Conservation (phyloP, 1,140 invertebrate genomes). For the Zaprionus tsacasi region DNA sequence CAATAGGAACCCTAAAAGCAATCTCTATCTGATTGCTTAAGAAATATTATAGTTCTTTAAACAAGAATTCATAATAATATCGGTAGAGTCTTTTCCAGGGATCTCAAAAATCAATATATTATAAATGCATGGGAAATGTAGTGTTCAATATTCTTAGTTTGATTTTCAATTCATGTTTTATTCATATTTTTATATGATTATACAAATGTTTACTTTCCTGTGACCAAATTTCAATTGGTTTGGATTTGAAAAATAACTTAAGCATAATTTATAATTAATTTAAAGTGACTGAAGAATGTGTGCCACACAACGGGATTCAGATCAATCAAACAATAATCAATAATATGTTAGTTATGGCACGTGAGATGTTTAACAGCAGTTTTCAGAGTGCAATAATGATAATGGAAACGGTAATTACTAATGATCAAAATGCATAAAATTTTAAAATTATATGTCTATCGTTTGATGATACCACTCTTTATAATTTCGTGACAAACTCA, state of each 20-base stretch:
- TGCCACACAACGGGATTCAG: conserved; percentile 27
- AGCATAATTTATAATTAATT: conserved; percentile 29
- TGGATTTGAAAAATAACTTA: conserved; percentile 28
- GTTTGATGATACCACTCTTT: conserved; percentile 34
- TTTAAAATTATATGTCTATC: conserved; percentile 46
- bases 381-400: conserved; percentile 30
- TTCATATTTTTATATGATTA: conserved; percentile 34
- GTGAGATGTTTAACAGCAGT: conserved; percentile 22
- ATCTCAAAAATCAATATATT: not conserved
- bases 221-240: conserved; percentile 36
- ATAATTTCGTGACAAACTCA: conserved; percentile 49
- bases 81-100: not conserved
- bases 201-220: conserved; percentile 34
- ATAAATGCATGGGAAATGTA: not conserved
- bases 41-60: not conserved
- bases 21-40: not conserved
- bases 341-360: conserved; percentile 45
- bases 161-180: conserved; percentile 36
- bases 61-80: not conserved
- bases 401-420: conserved; percentile 2
- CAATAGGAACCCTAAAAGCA: not conserved
- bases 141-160: conserved; percentile 35
- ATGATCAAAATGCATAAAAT: conserved; percentile 22
- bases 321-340: conserved; percentile 25
- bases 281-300: conserved; percentile 20